Evolutionary conservation across 2,113 vertebrate species (phyloP).

Genomic region (Hyperoodon ampullatus): DNA sequence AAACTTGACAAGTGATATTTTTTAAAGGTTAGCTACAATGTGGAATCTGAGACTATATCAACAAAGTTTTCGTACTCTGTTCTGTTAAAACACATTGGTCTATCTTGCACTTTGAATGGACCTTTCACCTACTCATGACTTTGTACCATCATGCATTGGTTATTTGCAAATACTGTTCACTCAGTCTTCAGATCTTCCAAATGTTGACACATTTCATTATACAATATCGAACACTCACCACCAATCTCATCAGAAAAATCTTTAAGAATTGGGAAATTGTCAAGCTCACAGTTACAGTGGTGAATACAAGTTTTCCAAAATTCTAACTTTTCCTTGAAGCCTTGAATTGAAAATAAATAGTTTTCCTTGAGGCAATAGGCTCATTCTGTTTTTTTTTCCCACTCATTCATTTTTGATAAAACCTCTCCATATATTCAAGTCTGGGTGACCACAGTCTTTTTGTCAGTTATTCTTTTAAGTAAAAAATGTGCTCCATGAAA

Average conservation of each 20-base stretch:
- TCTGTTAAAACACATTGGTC: not conserved
- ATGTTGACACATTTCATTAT: constrained; percentile 4
- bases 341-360: not conserved
- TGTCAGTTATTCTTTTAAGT: not conserved
- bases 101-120: not conserved
- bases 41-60: not conserved
- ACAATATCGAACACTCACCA: not conserved
- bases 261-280: not conserved
- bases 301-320: not conserved
- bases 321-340: not conserved
- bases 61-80: not conserved
- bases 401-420: constrained; percentile 12
- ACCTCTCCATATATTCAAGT: not conserved
- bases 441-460: not conserved
- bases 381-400: not conserved
- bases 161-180: constrained; percentile 12
- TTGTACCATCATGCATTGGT: not conserved
- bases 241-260: constrained; percentile 15
- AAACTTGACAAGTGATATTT: not conserved
- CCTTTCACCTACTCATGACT: not conserved
- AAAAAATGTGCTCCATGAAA: not conserved
- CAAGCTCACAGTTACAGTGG: not conserved
- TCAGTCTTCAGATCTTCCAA: not conserved
- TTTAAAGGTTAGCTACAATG: not conserved
- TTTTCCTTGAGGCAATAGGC: constrained; percentile 12